Evolutionary conservation across 2,113 vertebrate species (phyloP).

Genomic region (Sceloporus undulatus): DNA sequence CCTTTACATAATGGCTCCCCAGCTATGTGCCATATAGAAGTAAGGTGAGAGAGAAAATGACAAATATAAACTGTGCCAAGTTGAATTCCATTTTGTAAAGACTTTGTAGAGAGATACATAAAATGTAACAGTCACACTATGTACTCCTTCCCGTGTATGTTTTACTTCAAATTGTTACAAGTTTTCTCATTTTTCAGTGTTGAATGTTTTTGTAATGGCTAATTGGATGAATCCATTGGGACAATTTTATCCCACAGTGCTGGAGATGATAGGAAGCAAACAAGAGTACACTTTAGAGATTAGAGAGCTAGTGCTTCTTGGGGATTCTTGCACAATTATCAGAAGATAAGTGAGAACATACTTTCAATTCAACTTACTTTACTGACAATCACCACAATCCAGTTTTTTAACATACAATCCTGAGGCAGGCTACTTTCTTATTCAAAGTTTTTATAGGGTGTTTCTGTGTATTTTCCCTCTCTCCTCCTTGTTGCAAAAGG

Average conservation of each 20-base stretch:
- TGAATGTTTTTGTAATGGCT: background rate
- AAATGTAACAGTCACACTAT: background rate
- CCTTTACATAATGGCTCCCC: background rate
- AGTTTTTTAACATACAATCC: background rate
- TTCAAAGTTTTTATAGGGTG: background rate
- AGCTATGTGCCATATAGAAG: background rate
- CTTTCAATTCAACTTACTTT: background rate
- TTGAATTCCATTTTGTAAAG: background rate
- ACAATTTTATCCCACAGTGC: slow-evolving; percentile 5
- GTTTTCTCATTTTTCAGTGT: background rate
- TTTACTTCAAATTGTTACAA: background rate
- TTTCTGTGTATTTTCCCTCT: background rate
- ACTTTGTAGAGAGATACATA: background rate
- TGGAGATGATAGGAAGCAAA: background rate
- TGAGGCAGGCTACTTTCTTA: too few species aligned
- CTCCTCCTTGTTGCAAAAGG: background rate
- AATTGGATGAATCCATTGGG: background rate
- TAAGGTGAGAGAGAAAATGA: background rate
- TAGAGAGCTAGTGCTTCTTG: background rate
- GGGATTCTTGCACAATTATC: background rate
- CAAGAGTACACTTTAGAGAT: slow-evolving; percentile 17
- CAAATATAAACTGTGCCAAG: background rate
- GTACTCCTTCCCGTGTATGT: background rate
- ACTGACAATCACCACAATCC: background rate
- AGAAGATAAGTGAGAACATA: background rate